These are phyloP conservation scores for Antechinus flavipes DNA, from an alignment of 2,113 vertebrate species.

Conservation along the genomic window DNA sequence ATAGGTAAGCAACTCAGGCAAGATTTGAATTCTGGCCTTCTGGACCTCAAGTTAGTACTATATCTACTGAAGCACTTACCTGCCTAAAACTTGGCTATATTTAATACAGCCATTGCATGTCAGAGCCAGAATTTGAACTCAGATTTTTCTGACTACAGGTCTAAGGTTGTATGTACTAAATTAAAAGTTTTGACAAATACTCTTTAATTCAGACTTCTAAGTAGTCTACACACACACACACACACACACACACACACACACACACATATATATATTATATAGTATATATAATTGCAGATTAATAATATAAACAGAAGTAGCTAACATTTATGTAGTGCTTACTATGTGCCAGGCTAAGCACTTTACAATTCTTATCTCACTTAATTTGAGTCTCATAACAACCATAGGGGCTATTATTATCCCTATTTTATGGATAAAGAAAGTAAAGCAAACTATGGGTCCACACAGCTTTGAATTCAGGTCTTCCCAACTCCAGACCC, in stretches of 20 bases:
- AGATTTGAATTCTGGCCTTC: background rate
- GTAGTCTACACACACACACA: too few relatives aligned
- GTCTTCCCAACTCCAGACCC: background rate
- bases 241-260: too few relatives aligned
- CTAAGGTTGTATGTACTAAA: background rate
- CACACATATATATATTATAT: too few relatives aligned
- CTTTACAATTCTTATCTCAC: background rate
- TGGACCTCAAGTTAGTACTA: background rate
- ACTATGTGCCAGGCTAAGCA: constrained; percentile 13
- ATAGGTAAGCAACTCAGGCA: background rate
- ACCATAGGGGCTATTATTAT: background rate
- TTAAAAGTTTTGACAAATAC: background rate
- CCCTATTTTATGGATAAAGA: constrained; percentile 20
- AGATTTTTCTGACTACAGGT: background rate
- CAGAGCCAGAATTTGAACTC: background rate
- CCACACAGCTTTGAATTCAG: background rate
- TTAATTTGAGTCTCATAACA: constrained; percentile 28
- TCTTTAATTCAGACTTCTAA: constrained; percentile 18
- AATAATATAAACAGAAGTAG: constrained; percentile 42
- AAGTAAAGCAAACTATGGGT: constrained; percentile 16
- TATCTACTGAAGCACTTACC: background rate
- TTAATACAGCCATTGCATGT: background rate
- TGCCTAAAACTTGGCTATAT: background rate
- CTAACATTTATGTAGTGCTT: constrained; percentile 1
- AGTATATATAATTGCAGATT: background rate